phyloP scores from a whole-genome alignment of 2,888 invertebrate genomes.

The Epinotia bilunana region DNA sequence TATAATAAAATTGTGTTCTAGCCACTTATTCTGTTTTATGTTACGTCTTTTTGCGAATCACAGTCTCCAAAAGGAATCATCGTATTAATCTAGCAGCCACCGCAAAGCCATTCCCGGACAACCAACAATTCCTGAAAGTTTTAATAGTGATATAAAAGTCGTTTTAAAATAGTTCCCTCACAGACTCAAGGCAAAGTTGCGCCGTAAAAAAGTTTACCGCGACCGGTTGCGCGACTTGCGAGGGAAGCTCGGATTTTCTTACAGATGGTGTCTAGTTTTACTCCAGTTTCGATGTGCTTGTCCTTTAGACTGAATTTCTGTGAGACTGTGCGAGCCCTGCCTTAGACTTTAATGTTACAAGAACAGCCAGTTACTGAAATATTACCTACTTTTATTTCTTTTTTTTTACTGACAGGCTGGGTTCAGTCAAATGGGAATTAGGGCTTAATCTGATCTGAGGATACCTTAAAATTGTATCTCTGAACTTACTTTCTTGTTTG shows the following conservation, averaged over 20 bases:
- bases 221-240: conserved; percentile 50
- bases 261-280: conserved; percentile 39
- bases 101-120: conserved; percentile 50
- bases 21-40: not conserved
- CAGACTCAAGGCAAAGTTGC: conserved; percentile 53
- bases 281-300: conserved; percentile 25
- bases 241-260: conserved; percentile 23
- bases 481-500: too few relatives aligned
- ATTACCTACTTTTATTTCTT: not conserved
- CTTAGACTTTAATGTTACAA: not conserved
- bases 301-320: conserved; percentile 5
- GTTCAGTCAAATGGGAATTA: too few relatives aligned
- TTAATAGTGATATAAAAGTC: conserved; percentile 70
- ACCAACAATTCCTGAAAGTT: conserved; percentile 57
- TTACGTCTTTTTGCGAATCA: not conserved
- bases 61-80: conserved; percentile 11
- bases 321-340: too few relatives aligned
- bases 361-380: not conserved
- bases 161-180: conserved; percentile 68
- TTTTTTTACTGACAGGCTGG: not conserved
- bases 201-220: conserved; percentile 63
- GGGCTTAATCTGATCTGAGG: too few relatives aligned
- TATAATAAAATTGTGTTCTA: not conserved
- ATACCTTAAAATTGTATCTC: too few relatives aligned
- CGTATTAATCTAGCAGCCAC: conserved; percentile 40